Evolutionary conservation across 2,888 invertebrate genomes (phyloP).

Genomic region (Drosophila ustulata): DNA sequence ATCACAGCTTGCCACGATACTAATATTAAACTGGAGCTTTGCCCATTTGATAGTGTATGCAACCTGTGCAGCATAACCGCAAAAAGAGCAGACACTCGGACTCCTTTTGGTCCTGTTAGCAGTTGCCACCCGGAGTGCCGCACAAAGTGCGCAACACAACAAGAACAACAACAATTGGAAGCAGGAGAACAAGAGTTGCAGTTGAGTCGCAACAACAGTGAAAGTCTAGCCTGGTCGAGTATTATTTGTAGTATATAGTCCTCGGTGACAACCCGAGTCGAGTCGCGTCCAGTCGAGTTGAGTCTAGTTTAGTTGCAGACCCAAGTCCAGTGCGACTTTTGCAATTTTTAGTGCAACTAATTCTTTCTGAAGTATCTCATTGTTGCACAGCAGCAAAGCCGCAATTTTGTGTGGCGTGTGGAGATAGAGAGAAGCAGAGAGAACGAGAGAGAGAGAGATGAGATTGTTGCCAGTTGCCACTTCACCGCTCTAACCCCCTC

Average conservation of each 20-base stretch:
- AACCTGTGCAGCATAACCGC: slow-evolving; percentile 39
- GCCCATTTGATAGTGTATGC: neutral
- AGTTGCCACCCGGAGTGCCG: slow-evolving; percentile 58
- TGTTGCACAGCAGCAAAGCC: slow-evolving; percentile 78
- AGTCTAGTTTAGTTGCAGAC: slow-evolving; percentile 11
- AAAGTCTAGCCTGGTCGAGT: slow-evolving; percentile 56
- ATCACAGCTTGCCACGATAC: too few species aligned
- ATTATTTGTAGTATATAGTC: slow-evolving; percentile 14
- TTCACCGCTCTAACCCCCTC: neutral
- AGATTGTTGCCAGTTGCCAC: slow-evolving; percentile 7
- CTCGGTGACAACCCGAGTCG: neutral
- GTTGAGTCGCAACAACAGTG: slow-evolving; percentile 38
- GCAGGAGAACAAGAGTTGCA: neutral
- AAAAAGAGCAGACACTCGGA: slow-evolving; percentile 59
- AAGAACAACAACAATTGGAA: slow-evolving; percentile 17
- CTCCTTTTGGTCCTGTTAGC: slow-evolving; percentile 39
- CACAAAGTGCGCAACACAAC: slow-evolving; percentile 40
- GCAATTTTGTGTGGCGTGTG: slow-evolving; percentile 77
- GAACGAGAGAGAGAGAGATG: neutral
- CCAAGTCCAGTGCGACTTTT: slow-evolving; percentile 68
- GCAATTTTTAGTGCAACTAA: slow-evolving; percentile 82
- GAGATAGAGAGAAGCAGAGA: slow-evolving; percentile 6
- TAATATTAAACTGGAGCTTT: too few species aligned
- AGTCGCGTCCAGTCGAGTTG: neutral
- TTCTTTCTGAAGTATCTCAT: slow-evolving; percentile 82